Percentiles rank a stretch among this genome's conserved stretches.
Conservation (phyloP, 2,888 invertebrate species). For the Criorhina ranunculi region DNA sequence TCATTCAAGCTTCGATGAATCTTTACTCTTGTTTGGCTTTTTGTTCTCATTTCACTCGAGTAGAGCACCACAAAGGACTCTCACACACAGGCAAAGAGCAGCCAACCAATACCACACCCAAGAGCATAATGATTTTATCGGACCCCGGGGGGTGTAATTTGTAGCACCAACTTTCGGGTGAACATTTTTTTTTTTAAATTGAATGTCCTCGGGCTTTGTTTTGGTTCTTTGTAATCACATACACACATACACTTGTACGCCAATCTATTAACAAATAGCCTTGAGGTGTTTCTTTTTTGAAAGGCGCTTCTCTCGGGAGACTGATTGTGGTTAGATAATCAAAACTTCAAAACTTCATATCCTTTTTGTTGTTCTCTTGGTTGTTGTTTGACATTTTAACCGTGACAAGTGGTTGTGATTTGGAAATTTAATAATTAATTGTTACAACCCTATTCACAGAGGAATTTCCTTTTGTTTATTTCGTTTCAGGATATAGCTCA, state of each 20-base stretch:
- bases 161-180: conserved; percentile 81
- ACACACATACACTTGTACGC: too few species aligned
- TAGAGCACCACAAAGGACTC: conserved; percentile 81
- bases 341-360: conserved; percentile 61
- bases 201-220: conserved; percentile 83
- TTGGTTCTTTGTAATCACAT: conserved; percentile 83
- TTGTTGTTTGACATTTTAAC: conserved; percentile 56
- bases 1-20: conserved; percentile 71
- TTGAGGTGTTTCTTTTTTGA: conserved; percentile 59
- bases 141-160: conserved; percentile 81
- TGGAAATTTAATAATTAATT: conserved; percentile 45
- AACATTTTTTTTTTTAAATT: conserved; percentile 82
- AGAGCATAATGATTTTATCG: conserved; percentile 78
- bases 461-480: conserved; percentile 61
- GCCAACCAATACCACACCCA: conserved; percentile 67
- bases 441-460: conserved; percentile 10
- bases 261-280: conserved; percentile 82
- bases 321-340: conserved; percentile 59
- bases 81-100: conserved; percentile 38
- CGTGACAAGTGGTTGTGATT: conserved; percentile 52
- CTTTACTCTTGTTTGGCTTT: conserved; percentile 75
- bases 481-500: conserved; percentile 92
- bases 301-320: conserved; percentile 1
- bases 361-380: background rate
- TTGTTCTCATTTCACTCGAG: conserved; percentile 83